phyloP scores from a whole-genome alignment of 2,888 invertebrate species.

The Poecilus cupreus region DNA sequence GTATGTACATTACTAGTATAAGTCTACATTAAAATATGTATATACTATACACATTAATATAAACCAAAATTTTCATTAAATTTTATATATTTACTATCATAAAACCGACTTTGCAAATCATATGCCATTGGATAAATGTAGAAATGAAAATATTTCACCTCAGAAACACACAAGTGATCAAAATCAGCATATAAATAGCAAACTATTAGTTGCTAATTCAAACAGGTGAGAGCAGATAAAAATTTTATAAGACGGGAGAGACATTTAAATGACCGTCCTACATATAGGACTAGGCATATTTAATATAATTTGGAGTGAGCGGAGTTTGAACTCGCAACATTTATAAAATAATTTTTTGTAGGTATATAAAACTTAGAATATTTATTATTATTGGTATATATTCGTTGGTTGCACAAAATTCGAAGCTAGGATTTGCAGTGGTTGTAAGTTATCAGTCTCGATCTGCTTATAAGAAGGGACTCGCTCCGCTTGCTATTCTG shows the following conservation, averaged over 20 bases:
- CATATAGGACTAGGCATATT: constrained; percentile 2
- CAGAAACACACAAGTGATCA: neutral
- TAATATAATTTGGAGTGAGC: too few relatives aligned
- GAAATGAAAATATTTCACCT: constrained; percentile 2
- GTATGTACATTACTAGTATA: neutral
- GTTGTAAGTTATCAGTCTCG: neutral
- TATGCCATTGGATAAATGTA: constrained; percentile 14
- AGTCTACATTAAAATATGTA: neutral
- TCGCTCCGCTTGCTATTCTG: constrained; percentile 15
- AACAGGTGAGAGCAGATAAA: neutral
- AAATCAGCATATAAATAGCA: neutral
- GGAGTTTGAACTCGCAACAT: too few relatives aligned
- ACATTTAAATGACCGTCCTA: constrained; percentile 1
- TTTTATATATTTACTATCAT: constrained; percentile 1
- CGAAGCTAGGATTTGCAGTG: neutral
- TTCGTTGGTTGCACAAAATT: neutral
- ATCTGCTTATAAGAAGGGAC: constrained; percentile 4
- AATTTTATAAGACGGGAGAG: neutral
- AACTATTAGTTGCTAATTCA: constrained; percentile 7
- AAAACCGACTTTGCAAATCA: constrained; percentile 5
- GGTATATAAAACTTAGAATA: neutral
- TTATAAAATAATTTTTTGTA: too few relatives aligned
- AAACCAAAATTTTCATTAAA: neutral
- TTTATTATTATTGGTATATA: neutral
- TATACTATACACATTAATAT: constrained; percentile 6